Conservation (phyloP, 92 coral and sea anemone species). For the Bergia puertoricense region DNA sequence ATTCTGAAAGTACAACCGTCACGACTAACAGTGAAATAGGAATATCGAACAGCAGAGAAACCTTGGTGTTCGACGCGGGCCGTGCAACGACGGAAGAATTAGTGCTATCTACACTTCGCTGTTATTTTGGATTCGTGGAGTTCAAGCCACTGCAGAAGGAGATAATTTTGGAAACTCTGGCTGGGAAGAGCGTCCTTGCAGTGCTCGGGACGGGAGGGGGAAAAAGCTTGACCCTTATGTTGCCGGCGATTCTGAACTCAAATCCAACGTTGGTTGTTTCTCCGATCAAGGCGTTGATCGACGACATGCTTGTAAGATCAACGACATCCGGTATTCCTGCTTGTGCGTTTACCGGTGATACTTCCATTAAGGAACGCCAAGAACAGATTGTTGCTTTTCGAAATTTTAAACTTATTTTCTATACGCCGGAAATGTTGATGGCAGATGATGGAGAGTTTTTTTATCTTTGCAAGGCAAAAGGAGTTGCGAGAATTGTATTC, state of each 20-base stretch:
- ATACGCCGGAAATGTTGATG: constrained; percentile 43
- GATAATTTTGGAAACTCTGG: constrained; percentile 17
- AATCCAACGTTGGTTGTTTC: constrained; percentile 45
- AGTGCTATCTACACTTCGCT: neutral
- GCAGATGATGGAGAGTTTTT: neutral
- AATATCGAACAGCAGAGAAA: neutral
- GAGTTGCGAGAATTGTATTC: constrained; percentile 21
- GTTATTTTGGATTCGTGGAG: constrained; percentile 36
- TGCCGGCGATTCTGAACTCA: constrained; percentile 43
- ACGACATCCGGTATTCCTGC: neutral
- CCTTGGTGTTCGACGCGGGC: neutral
- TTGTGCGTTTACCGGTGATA: constrained; percentile 48
- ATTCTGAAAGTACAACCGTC: no score
- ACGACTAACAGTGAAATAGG: no score
- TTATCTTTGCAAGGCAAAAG: neutral
- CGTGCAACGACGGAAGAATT: no score
- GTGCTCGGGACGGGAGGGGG: constrained; percentile 51
- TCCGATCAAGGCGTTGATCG: constrained; percentile 38
- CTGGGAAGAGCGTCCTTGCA: constrained; percentile 36
- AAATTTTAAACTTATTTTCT: constrained; percentile 24
- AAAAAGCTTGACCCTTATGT: constrained; percentile 40
- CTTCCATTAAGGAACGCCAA: neutral
- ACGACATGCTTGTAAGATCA: constrained; percentile 20
- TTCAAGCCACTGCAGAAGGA: constrained; percentile 48
- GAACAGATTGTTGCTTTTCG: neutral